Conservation (phyloP, 2,113 vertebrate species). For the Bucco capensis region DNA sequence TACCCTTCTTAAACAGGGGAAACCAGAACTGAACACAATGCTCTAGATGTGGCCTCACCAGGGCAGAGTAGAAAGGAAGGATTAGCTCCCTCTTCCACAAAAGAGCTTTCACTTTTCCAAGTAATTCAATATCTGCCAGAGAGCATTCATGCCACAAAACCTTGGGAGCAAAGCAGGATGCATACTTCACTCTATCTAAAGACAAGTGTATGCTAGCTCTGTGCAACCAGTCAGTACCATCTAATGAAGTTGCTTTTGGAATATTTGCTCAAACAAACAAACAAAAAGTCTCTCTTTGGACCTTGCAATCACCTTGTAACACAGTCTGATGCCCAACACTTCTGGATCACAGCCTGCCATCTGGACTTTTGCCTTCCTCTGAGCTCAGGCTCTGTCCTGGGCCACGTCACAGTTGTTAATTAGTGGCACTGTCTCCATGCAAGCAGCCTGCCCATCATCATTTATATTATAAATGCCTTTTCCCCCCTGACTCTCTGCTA, state of each 20-base stretch:
- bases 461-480: constrained; percentile 22
- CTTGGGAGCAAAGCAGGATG: not conserved
- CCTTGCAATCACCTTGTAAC: constrained; percentile 48
- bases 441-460: constrained; percentile 6
- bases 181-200: not conserved
- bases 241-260: not conserved
- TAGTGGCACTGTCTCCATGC: constrained; percentile 9
- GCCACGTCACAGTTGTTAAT: constrained; percentile 53
- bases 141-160: not conserved
- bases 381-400: not conserved
- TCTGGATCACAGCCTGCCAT: constrained; percentile 57
- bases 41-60: too few relatives aligned
- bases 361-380: constrained; percentile 53
- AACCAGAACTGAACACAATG: too few relatives aligned
- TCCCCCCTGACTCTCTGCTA: not conserved
- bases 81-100: not conserved
- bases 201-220: not conserved
- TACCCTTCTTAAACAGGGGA: too few relatives aligned
- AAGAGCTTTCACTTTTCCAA: not conserved
- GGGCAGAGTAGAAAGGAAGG: too few relatives aligned
- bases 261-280: not conserved
- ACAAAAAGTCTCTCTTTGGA: not conserved
- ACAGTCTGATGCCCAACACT: not conserved
- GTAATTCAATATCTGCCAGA: not conserved
- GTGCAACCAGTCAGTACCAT: not conserved